Base-by-base conservation (phyloP, 1,140 invertebrate genomes). In the Neodiprion lecontei region DNA sequence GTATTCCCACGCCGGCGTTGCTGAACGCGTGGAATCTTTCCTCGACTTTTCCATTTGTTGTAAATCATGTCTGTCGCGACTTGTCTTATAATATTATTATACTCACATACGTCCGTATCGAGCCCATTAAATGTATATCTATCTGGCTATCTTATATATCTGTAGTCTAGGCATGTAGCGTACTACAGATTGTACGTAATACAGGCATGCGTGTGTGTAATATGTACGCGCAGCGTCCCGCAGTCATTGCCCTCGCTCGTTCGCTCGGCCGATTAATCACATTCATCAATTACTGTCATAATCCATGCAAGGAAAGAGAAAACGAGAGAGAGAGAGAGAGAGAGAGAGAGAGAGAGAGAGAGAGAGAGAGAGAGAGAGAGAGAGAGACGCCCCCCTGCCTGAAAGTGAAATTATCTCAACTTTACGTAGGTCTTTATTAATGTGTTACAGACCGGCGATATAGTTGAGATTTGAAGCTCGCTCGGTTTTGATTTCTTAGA, bases 271-370 rank as follows among this genome's bases (percentile, higher is more conserved):
- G 72, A 23, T 47, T 72, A 66, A 72, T 72, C 61, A 53, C 48
- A 53, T 66, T 66, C 67, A 66, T 66, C 61, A 66, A 66, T 72
- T 66, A 66, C 70, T 53, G 72, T 40, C 23, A 66, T 72, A 72
- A 66, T 40, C 17, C 17, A 12, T 28, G 14, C 5, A 71, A 53
- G 17, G 70, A 70, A 17, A 48, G 69, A 7, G n/a, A 71, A 53
- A 48, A 50, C 2, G 70, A 71, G 70, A 49, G 5, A 71, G 2
- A n/a, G 8, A 68, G 7, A 65, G 61, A 65, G 66, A 69, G 28
- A 69, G 67, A 67, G 67, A 49, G 72, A 74, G 69, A 69, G 73
- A 17, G 69, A 67, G 73, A 69, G 9, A 68, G 48, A 28, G 70
- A 49, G 74, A 28, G 73, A 75, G 72, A 47, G 67, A 68, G 11